Evolutionary conservation across 1,140 invertebrate genomes (phyloP).

Genomic region (Neotoxoptera formosana): DNA sequence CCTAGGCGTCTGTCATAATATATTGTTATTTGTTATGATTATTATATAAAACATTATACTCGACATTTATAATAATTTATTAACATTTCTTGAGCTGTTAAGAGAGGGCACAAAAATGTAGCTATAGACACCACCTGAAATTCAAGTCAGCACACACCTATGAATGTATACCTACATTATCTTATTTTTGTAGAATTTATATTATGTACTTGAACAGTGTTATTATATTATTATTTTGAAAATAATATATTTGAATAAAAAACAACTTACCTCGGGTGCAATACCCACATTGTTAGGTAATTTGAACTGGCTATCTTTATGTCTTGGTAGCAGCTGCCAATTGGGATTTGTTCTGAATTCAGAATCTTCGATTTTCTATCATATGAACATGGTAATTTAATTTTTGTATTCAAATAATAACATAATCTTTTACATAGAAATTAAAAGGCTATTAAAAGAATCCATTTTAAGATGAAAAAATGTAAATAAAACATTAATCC

Average conservation of each 20-base stretch:
- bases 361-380: slow-evolving; percentile 55
- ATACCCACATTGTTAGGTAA: slow-evolving; percentile 54
- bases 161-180: neutral
- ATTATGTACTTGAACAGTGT: neutral
- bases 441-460: neutral
- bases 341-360: slow-evolving; percentile 55
- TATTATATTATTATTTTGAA: neutral
- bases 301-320: slow-evolving; percentile 55
- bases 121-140: too few relatives aligned
- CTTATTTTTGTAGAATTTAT: neutral
- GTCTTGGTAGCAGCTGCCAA: slow-evolving; percentile 41
- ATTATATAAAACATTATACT: too few relatives aligned
- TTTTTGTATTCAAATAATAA: neutral
- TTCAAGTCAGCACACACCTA: neutral
- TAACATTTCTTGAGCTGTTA: too few relatives aligned
- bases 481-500: neutral
- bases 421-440: neutral
- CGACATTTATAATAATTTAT: too few relatives aligned
- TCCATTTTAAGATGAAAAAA: neutral
- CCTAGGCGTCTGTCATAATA: too few relatives aligned
- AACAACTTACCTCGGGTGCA: slow-evolving; percentile 35
- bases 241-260: neutral
- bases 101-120: too few relatives aligned
- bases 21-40: too few relatives aligned
- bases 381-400: neutral